These are phyloP conservation scores for Bugula neritina DNA, from an alignment of 2,888 invertebrate species.

Conservation along the genomic window DNA sequence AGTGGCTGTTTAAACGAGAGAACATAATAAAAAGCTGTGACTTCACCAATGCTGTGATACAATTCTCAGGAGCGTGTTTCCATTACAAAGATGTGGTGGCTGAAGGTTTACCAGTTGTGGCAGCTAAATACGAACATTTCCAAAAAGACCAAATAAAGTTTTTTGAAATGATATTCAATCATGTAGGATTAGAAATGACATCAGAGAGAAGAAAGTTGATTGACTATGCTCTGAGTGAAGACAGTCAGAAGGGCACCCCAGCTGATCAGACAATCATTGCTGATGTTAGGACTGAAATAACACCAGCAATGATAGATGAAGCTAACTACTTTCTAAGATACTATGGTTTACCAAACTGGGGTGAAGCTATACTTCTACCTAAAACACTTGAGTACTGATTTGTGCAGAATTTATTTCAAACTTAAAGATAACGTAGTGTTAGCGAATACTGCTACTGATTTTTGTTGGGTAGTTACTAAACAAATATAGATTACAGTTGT, in stretches of 20 bases:
- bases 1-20: not conserved
- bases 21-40: not conserved
- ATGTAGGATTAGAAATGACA: not conserved
- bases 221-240: not conserved
- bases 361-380: not conserved
- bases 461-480: too few species aligned
- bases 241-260: not conserved
- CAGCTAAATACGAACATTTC: not conserved
- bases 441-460: too few species aligned
- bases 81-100: not conserved
- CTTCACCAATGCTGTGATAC: not conserved
- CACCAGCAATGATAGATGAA: constrained; percentile 1
- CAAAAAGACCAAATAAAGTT: not conserved
- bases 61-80: not conserved
- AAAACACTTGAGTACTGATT: too few species aligned
- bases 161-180: not conserved
- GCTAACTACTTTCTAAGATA: not conserved
- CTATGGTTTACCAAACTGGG: not conserved
- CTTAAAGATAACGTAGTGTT: too few species aligned
- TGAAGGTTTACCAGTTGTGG: not conserved
- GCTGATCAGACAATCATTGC: not conserved
- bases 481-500: too few species aligned
- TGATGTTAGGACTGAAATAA: not conserved
- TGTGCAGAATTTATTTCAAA: too few species aligned
- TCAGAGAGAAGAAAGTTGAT: not conserved